Evolutionary conservation across 2,888 invertebrate genomes (phyloP).

Genomic region (Melipona beecheii): DNA sequence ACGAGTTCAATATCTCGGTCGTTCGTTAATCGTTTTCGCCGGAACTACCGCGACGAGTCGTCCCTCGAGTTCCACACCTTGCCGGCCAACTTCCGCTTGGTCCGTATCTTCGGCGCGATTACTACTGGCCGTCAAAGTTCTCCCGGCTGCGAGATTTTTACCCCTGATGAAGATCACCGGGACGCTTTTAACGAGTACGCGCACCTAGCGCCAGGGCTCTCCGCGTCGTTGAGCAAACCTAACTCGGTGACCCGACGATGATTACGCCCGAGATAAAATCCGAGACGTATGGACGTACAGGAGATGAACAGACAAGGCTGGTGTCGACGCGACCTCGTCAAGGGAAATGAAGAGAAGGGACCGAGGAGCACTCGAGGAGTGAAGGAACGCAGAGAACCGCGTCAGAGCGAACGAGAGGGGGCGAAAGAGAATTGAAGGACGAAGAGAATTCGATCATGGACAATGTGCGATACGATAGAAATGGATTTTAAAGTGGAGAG

Average conservation of each 20-base stretch:
- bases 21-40: conserved; percentile 34
- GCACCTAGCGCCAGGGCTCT: conserved; percentile 1
- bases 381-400: neutral
- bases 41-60: neutral
- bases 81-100: conserved; percentile 26
- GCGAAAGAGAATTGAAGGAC: neutral
- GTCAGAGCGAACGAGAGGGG: too few species aligned
- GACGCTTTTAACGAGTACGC: too few species aligned
- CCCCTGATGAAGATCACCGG: neutral
- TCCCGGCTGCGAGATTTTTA: conserved; percentile 16
- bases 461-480: conserved; percentile 40
- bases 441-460: conserved; percentile 37
- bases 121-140: conserved; percentile 46
- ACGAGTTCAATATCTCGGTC: conserved; percentile 5
- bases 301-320: conserved; percentile 14
- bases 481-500: conserved; percentile 47
- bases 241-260: conserved; percentile 30
- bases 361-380: neutral
- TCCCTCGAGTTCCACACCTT: neutral
- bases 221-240: neutral
- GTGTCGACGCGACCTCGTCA: conserved; percentile 23
- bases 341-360: conserved; percentile 26
- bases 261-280: conserved; percentile 46
- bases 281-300: conserved; percentile 1
- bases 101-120: conserved; percentile 29